Conservation (phyloP, 2,113 vertebrate species). For the Formicarius rufipectus region DNA sequence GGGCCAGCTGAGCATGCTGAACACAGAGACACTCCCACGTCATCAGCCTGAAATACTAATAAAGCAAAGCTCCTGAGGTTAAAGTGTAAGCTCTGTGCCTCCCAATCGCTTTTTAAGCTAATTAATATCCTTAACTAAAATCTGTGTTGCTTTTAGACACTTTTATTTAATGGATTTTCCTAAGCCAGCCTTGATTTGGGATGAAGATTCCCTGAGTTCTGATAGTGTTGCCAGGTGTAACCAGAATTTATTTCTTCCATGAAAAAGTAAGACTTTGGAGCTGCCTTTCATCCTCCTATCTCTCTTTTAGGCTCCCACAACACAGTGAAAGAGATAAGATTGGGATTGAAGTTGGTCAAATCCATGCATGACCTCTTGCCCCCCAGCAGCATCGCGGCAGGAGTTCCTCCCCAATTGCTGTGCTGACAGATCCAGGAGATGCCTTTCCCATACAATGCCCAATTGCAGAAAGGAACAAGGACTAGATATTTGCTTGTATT, state of each 20-base stretch:
- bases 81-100: not conserved
- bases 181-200: not conserved
- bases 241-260: slow-evolving; percentile 58
- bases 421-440: not conserved
- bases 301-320: not conserved
- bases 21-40: fast-evolving
- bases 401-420: not conserved
- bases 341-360: slow-evolving; percentile 50
- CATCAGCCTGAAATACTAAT: not conserved
- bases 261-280: slow-evolving; percentile 5
- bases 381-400: not conserved
- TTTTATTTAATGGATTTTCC: not conserved
- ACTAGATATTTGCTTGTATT: not conserved
- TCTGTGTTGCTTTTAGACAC: not conserved
- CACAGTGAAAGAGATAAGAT: slow-evolving; percentile 64
- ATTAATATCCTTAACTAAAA: slow-evolving; percentile 4
- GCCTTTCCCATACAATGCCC: not conserved
- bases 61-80: not conserved
- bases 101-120: not conserved
- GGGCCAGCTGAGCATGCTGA: not conserved
- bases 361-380: slow-evolving; percentile 60
- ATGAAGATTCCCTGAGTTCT: not conserved
- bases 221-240: slow-evolving; percentile 50
- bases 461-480: not conserved
- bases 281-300: slow-evolving; percentile 54